Evolutionary conservation across 2,888 invertebrate species (phyloP), one percentile per base, ranked within the genome.

Genomic region (Acleris cristana): DNA sequence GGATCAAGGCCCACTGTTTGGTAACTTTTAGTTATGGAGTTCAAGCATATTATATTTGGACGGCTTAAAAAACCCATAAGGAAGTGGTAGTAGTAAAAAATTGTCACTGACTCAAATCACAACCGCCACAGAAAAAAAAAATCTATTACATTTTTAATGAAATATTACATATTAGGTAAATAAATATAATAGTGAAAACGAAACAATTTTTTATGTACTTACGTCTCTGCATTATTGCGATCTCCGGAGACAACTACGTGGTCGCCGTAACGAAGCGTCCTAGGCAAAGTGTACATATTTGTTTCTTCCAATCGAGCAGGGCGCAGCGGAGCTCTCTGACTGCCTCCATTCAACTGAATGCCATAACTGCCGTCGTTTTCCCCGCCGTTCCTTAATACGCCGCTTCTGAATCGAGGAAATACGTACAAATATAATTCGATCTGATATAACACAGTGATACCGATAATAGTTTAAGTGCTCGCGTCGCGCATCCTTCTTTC

Each of bases 241-340:
- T 55, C 64, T 16, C 86, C 83, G 23, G 70, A 71, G 54, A 88
- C 70, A 45, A 65, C 73, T 40, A 89, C 78, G 54, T 19, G 66
- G 65, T 88, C 85, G 2, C 74, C 73, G 1, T 57, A 16, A 49
- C 73, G 75, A 14, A 88, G 76, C 72, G 69, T 71, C 69, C 76
- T 84, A 57, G 89, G 89, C 69, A 89, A 67, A 40, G 82, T 49
- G 70, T 84, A 85, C 84, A 88, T 87, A 49, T 77, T 85, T 77
- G 51, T 77, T 85, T 77, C 84, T 82, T 58, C 73, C 70, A 14
- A 40, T 40, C 40, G 40, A 40, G 40, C 40, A 23, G 85, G 84
- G 82, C 85, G 84, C 72, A 78, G 79, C 19, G 84, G 82, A 58
- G 79, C 78, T 69, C 75, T 79, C 64, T 71, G 77, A 55, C 76